Conservation (phyloP, 1,140 invertebrate genomes). For the Drosophila pseudoobscura region DNA sequence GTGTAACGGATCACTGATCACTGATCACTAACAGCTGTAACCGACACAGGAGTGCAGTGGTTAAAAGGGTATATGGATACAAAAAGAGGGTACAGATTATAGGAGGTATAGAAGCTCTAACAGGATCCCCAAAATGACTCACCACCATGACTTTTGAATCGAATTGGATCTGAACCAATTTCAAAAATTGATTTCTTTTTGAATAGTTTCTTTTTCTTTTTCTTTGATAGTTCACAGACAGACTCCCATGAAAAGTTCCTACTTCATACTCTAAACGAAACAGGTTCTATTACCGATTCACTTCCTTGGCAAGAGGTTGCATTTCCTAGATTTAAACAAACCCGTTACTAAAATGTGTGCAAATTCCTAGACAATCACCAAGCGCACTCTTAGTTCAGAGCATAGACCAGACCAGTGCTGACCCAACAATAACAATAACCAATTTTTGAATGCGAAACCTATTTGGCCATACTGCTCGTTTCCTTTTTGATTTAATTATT, state of each 20-base stretch:
- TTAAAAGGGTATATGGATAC: too few relatives aligned
- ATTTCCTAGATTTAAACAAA: slow-evolving; percentile 27
- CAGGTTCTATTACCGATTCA: slow-evolving; percentile 6
- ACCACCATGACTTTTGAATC: slow-evolving; percentile 64
- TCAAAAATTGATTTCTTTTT: slow-evolving; percentile 18
- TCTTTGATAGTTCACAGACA: neutral
- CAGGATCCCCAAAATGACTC: slow-evolving; percentile 52
- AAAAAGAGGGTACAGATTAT: too few relatives aligned
- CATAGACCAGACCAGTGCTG: slow-evolving; percentile 14
- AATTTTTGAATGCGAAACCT: slow-evolving; percentile 56
- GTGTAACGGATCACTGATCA: slow-evolving; percentile 71
- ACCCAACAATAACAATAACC: slow-evolving; percentile 63
- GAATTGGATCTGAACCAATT: slow-evolving; percentile 52
- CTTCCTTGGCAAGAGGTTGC: slow-evolving; percentile 38
- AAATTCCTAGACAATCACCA: slow-evolving; percentile 24
- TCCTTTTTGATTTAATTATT: slow-evolving; percentile 74
- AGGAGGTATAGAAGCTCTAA: slow-evolving; percentile 1
- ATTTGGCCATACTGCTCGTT: slow-evolving; percentile 58
- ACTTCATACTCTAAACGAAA: neutral
- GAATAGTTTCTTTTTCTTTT: neutral
- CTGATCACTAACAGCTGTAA: slow-evolving; percentile 64
- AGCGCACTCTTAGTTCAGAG: slow-evolving; percentile 1
- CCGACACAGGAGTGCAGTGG: slow-evolving; percentile 10
- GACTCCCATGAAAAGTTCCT: neutral
- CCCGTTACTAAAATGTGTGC: slow-evolving; percentile 44